These are phyloP conservation scores for Parelbella ahira DNA, from an alignment of 2,888 invertebrate genomes.

Conservation along the genomic window DNA sequence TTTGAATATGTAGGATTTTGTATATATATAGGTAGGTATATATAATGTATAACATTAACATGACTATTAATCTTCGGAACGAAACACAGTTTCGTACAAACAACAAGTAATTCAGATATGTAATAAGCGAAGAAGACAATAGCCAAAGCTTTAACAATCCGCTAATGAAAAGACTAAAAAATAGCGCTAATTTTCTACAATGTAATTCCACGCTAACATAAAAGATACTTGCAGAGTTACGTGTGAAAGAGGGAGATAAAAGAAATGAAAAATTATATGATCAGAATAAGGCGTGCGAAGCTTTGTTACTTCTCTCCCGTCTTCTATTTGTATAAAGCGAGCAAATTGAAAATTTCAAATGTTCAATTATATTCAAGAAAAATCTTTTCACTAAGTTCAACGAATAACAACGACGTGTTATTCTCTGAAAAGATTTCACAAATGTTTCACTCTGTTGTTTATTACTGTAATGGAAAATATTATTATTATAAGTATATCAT, in stretches of 20 bases:
- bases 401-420: constrained; percentile 19
- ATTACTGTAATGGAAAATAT: background rate
- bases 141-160: constrained; percentile 37
- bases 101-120: constrained; percentile 1
- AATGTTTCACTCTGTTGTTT: constrained; percentile 13
- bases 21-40: no score
- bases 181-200: constrained; percentile 28
- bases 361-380: constrained; percentile 22
- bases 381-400: constrained; percentile 21
- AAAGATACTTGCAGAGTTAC: constrained; percentile 26
- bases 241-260: constrained; percentile 43
- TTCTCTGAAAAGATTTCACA: constrained; percentile 17
- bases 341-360: constrained; percentile 27
- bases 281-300: constrained; percentile 42
- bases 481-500: background rate
- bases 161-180: constrained; percentile 44
- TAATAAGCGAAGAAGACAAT: constrained; percentile 21
- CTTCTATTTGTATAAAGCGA: constrained; percentile 27
- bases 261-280: constrained; percentile 37
- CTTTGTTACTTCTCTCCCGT: constrained; percentile 30
- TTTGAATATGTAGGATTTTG: no score
- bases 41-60: no score
- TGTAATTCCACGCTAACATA: constrained; percentile 30
- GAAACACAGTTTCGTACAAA: no score
- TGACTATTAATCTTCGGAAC: no score